phyloP scores from a whole-genome alignment of 2,797 vertebrate genomes.

The Oceanodroma leucorhoa region DNA sequence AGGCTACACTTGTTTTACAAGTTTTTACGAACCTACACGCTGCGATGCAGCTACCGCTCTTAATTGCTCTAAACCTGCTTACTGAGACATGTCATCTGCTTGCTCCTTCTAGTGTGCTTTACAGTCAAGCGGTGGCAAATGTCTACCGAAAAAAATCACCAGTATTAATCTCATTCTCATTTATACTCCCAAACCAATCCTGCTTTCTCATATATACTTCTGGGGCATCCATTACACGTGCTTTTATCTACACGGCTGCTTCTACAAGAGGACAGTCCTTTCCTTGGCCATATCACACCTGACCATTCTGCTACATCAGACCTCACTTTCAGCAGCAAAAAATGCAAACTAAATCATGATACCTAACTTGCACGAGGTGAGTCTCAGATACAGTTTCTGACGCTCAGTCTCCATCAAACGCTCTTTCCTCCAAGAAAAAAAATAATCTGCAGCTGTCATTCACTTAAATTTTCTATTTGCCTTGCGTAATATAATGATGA shows the following conservation, averaged over 20 bases:
- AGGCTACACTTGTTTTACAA: not conserved
- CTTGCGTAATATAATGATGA: not conserved
- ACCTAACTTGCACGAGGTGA: fast-evolving
- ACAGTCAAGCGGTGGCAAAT: not conserved
- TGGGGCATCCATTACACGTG: fast-evolving
- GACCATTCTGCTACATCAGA: fast-evolving
- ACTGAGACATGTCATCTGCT: not conserved
- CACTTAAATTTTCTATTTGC: not conserved
- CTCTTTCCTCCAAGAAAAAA: not conserved
- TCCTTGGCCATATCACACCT: fast-evolving
- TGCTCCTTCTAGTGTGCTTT: not conserved
- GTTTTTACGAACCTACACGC: not conserved
- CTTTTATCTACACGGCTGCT: not conserved
- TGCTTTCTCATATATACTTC: not conserved
- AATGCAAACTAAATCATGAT: not conserved
- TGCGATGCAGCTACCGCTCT: fast-evolving
- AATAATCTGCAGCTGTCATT: not conserved
- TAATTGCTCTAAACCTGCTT: not conserved
- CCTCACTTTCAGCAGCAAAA: not conserved
- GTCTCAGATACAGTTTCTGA: fast-evolving
- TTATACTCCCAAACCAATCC: not conserved
- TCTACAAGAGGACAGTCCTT: too few relatives aligned
- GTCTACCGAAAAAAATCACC: not conserved
- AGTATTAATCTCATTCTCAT: not conserved
- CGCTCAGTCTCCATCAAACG: not conserved